These are phyloP conservation scores for Brachionus manjavacas DNA, from an alignment of 1,140 invertebrate species.

Conservation along the genomic window DNA sequence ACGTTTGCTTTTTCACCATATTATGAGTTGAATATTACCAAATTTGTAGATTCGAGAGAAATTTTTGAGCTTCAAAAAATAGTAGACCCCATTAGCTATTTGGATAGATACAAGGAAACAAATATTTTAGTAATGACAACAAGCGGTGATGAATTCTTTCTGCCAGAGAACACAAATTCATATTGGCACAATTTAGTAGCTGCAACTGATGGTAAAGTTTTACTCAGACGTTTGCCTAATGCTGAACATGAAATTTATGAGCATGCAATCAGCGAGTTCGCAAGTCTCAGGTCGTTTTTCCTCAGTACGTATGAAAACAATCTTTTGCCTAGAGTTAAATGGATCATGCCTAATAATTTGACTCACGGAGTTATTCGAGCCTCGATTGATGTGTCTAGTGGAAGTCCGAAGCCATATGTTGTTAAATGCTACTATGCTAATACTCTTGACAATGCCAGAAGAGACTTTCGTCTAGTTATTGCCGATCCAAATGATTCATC, in stretches of 20 bases:
- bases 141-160: slow-evolving; percentile 52
- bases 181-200: slow-evolving; percentile 48
- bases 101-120: slow-evolving; percentile 47
- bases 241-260: slow-evolving; percentile 46
- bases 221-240: slow-evolving; percentile 45
- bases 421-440: neutral
- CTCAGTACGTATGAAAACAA: slow-evolving; percentile 44
- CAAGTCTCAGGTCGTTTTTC: slow-evolving; percentile 47
- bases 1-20: slow-evolving; percentile 40
- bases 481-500: slow-evolving; percentile 11
- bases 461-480: slow-evolving; percentile 22
- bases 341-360: slow-evolving; percentile 11
- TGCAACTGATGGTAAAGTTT: slow-evolving; percentile 44
- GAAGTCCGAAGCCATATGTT: neutral
- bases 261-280: slow-evolving; percentile 44
- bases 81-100: slow-evolving; percentile 51
- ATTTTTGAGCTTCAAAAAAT: slow-evolving; percentile 46
- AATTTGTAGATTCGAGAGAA: slow-evolving; percentile 10
- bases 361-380: slow-evolving; percentile 33
- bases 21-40: slow-evolving; percentile 34
- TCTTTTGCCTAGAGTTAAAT: neutral
- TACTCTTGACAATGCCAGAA: neutral
- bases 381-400: neutral
- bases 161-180: slow-evolving; percentile 51
- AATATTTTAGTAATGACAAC: slow-evolving; percentile 50